A percentile compares a stretch with the other conserved stretches of the same genome.
phyloP scores from a whole-genome alignment of 2,797 vertebrate species.

The Euphonia xanthogaster region DNA sequence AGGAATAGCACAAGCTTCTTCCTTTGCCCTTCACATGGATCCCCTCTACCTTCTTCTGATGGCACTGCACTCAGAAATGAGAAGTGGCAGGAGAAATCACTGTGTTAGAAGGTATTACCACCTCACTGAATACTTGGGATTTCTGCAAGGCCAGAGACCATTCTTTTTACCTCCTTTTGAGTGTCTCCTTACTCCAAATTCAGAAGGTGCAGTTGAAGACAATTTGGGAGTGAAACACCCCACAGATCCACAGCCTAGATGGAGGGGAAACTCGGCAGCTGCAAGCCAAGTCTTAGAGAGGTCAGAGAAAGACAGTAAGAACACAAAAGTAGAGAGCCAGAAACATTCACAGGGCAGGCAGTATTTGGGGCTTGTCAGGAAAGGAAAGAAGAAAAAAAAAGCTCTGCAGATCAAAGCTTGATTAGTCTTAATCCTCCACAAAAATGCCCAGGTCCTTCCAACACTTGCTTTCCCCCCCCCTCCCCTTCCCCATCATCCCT shows the following conservation, averaged over 20 bases:
- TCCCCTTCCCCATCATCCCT: not conserved
- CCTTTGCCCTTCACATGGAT: not conserved
- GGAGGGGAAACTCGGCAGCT: not conserved
- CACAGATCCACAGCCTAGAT: not conserved
- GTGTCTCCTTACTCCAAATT: not conserved
- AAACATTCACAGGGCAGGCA: not conserved
- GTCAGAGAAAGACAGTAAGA: not conserved
- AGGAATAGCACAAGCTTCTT: not conserved
- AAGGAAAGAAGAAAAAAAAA: not conserved
- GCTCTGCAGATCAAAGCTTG: not conserved
- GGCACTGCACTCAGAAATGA: not conserved
- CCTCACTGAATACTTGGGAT: not conserved
- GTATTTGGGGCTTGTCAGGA: not conserved
- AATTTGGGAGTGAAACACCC: not conserved
- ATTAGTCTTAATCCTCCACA: constrained; percentile 4
- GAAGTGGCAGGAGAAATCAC: not conserved
- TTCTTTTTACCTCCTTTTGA: not conserved
- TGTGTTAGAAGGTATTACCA: not conserved
- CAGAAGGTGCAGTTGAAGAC: not conserved
- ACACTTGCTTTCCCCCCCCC: not conserved
- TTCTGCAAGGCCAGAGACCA: not conserved
- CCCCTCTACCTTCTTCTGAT: not conserved
- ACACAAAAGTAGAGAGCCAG: not conserved
- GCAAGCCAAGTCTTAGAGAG: not conserved
- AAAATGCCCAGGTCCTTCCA: not conserved